Percentiles rank a stretch among this genome's conserved stretches.
Evolutionary conservation across 2,888 invertebrate genomes (phyloP).

Genomic region (Acrocyrtus sp.): DNA sequence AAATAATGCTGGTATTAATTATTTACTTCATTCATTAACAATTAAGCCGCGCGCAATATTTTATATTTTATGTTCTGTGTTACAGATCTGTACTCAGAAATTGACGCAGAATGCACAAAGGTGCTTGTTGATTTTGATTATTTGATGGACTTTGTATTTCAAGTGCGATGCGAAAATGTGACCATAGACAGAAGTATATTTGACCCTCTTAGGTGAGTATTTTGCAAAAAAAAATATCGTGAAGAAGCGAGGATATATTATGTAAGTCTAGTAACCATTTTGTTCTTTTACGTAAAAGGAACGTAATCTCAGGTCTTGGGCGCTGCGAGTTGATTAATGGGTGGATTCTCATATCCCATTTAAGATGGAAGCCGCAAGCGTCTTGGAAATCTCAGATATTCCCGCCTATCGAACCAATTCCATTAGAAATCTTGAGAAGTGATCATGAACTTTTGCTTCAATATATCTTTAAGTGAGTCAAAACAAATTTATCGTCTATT

Average conservation of each 20-base stretch:
- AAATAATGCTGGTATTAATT: conserved; percentile 47
- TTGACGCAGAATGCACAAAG: conserved; percentile 51
- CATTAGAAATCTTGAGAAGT: conserved; percentile 60
- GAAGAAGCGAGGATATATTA: neutral
- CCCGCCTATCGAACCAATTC: conserved; percentile 57
- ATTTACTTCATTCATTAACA: neutral
- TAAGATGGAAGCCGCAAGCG: conserved; percentile 60
- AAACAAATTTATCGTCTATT: too few species aligned
- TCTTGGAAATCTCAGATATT: conserved; percentile 50
- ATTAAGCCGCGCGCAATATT: neutral
- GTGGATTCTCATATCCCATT: conserved; percentile 60
- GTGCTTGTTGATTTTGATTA: conserved; percentile 57
- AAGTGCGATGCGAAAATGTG: conserved; percentile 43
- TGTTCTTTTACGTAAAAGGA: conserved; percentile 39
- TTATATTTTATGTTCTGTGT: neutral
- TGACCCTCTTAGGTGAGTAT: conserved; percentile 48
- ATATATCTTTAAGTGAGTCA: conserved; percentile 60
- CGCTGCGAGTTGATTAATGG: conserved; percentile 61
- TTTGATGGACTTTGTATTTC: conserved; percentile 54
- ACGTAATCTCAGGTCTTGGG: conserved; percentile 59
- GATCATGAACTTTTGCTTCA: conserved; percentile 61
- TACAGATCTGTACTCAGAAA: conserved; percentile 51
- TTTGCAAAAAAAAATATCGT: neutral
- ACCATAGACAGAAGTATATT: conserved; percentile 41
- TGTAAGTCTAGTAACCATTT: neutral